Percentiles rank a stretch among this genome's conserved stretches.
Evolutionary conservation across 1,140 invertebrate species (phyloP).

Genomic region (Bombus superbus): DNA sequence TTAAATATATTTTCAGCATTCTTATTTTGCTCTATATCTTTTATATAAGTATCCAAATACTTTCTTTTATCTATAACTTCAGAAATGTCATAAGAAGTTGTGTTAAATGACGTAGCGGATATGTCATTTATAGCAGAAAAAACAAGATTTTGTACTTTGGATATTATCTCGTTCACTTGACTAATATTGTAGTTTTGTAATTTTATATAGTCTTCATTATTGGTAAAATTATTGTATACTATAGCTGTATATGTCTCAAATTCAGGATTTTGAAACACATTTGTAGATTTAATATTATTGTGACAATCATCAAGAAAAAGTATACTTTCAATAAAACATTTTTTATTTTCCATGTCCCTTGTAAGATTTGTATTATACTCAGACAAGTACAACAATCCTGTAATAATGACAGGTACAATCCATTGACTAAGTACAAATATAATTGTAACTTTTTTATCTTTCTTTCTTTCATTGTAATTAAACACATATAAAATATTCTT

Average conservation of each 20-base stretch:
- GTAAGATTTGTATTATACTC: conserved; percentile 29
- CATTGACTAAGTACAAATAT: conserved; percentile 60
- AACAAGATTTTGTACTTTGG: conserved; percentile 58
- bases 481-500: neutral
- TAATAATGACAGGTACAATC: conserved; percentile 62
- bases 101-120: conserved; percentile 5
- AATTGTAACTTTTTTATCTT: conserved; percentile 6
- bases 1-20: neutral
- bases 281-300: neutral
- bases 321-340: conserved; percentile 56
- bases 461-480: neutral
- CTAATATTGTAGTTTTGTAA: conserved; percentile 6
- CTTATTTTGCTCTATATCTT: neutral
- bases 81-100: conserved; percentile 29
- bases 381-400: conserved; percentile 49
- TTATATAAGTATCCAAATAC: conserved; percentile 17
- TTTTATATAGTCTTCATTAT: conserved; percentile 1
- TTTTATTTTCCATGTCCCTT: conserved; percentile 13
- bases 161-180: conserved; percentile 60
- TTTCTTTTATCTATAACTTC: conserved; percentile 12
- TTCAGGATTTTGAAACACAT: neutral
- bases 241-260: neutral
- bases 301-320: conserved; percentile 55
- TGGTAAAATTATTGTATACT: neutral
- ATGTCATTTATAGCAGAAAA: conserved; percentile 42